A percentile compares a stretch with the other conserved stretches of the same genome.
These are phyloP conservation scores for Diorhabda carinulata DNA, from an alignment of 1,140 invertebrate genomes.

Conservation along the genomic window DNA sequence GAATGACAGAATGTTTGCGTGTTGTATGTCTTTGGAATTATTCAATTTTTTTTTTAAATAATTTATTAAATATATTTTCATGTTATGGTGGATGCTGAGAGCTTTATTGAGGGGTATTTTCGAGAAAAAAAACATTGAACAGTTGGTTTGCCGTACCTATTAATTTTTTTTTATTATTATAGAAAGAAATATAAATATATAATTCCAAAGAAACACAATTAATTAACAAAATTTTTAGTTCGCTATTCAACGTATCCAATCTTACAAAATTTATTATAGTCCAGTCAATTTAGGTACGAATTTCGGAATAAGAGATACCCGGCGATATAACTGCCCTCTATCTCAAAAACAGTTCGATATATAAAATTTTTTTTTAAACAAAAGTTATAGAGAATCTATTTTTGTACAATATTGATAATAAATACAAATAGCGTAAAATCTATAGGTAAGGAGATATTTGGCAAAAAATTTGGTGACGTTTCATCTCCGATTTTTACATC, in stretches of 20 bases:
- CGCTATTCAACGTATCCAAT: conserved; percentile 15
- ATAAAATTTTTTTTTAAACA: no score
- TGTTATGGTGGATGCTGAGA: conserved; percentile 1
- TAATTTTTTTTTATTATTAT: conserved; percentile 9
- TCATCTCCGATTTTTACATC: no score
- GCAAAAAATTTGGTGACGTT: no score
- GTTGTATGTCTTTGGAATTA: conserved; percentile 18
- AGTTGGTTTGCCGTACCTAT: conserved; percentile 15
- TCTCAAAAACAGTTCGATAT: no score
- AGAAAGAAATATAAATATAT: not conserved
- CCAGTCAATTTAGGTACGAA: no score
- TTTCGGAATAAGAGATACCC: no score
- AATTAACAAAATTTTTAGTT: conserved; percentile 15
- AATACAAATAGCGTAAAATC: no score
- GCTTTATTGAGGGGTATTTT: not conserved
- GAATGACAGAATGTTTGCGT: conserved; percentile 12
- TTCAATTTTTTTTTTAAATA: conserved; percentile 11
- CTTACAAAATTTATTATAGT: conserved; percentile 15
- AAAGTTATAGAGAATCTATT: no score
- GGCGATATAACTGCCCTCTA: no score
- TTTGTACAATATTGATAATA: no score
- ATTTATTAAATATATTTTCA: conserved; percentile 13
- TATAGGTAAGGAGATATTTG: no score
- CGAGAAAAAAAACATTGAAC: not conserved
- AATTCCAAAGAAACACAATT: conserved; percentile 13